Percentiles rank a stretch among this genome's conserved stretches.
These are phyloP conservation scores for Callipepla squamata DNA, from an alignment of 2,113 vertebrate genomes.

Conservation along the genomic window DNA sequence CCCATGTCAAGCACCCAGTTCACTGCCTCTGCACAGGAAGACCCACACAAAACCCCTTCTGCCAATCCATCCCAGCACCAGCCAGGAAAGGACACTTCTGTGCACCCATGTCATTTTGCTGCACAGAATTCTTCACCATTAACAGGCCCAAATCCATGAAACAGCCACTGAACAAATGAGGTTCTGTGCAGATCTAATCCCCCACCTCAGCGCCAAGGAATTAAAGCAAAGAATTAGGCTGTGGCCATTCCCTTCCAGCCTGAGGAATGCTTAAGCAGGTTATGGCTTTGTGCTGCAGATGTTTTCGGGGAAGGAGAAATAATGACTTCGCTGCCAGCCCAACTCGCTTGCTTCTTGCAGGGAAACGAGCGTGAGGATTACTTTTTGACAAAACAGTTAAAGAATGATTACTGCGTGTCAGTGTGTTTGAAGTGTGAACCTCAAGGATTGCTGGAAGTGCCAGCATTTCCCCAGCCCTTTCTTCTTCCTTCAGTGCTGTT, in stretches of 20 bases:
- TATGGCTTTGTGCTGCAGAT: neutral
- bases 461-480: neutral
- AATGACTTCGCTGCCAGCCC: neutral
- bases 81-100: slow-evolving; percentile 17
- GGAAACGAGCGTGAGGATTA: neutral
- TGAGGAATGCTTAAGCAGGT: slow-evolving; percentile 39
- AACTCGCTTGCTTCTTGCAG: neutral
- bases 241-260: neutral
- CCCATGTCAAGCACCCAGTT: neutral
- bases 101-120: neutral
- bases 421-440: neutral
- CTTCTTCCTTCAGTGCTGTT: neutral
- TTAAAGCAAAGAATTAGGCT: slow-evolving; percentile 55
- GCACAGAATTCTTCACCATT: slow-evolving; percentile 23
- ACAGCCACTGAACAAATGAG: slow-evolving; percentile 16
- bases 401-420: neutral
- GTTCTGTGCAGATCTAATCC: slow-evolving; percentile 59
- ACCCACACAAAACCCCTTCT: neutral
- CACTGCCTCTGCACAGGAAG: neutral
- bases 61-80: neutral
- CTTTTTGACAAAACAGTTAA: slow-evolving; percentile 21
- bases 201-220: slow-evolving; percentile 1
- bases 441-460: neutral
- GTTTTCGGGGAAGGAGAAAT: slow-evolving; percentile 3
- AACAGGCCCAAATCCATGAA: slow-evolving; percentile 25